Percentiles rank a stretch among this genome's conserved stretches.
These are phyloP conservation scores for Turritopsis dohrnii DNA, from an alignment of 30 jellyfish, hydroid and myxozoan genomes.

Conservation along the genomic window DNA sequence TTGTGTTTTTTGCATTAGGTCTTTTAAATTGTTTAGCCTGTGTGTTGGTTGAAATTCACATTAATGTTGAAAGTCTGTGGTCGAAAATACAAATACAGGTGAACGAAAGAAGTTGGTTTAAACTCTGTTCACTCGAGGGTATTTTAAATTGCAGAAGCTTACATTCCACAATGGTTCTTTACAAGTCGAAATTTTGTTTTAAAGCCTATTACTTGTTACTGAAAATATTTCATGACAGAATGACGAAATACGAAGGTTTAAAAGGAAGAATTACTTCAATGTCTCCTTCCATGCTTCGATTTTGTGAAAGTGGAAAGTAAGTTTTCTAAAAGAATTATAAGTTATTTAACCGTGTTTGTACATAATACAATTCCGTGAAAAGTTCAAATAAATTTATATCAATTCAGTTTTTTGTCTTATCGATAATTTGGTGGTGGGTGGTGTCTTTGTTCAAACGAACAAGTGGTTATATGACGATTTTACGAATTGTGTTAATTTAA, in stretches of 20 bases:
- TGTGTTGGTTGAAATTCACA: not conserved
- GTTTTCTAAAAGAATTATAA: not conserved
- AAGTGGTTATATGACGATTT: too few relatives aligned
- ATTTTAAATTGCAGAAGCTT: not conserved
- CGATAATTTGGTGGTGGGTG: not conserved
- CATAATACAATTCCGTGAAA: not conserved
- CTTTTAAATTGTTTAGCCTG: not conserved
- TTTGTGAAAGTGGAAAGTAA: not conserved
- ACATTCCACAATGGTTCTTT: not conserved
- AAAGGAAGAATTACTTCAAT: too few relatives aligned
- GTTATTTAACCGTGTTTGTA: not conserved
- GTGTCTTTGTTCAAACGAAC: not conserved
- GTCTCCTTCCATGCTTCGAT: not conserved
- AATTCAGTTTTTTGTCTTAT: not conserved
- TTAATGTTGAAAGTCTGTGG: not conserved
- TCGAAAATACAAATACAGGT: not conserved
- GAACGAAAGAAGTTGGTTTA: not conserved
- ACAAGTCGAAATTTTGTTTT: too few relatives aligned
- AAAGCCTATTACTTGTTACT: not conserved
- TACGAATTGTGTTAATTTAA: not conserved
- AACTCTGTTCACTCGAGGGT: not conserved
- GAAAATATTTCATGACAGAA: too few relatives aligned
- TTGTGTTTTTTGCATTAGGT: not conserved
- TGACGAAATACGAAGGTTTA: too few relatives aligned
- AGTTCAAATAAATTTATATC: not conserved